phyloP scores from a whole-genome alignment of 2,888 invertebrate genomes.

The Dascillus cervinus region DNA sequence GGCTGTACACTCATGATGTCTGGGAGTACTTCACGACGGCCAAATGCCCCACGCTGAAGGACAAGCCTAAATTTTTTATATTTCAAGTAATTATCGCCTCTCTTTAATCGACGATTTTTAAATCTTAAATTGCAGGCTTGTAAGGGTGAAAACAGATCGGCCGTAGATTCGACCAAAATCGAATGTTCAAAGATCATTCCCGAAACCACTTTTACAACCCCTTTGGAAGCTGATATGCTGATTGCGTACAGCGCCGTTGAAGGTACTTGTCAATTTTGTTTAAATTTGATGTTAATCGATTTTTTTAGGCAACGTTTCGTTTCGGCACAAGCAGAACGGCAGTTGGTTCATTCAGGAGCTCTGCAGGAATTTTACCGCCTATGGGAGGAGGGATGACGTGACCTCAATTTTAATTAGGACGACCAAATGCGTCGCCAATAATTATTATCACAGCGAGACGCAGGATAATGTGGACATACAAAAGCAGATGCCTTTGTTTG shows the following conservation, averaged over 20 bases:
- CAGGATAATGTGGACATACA: constrained; percentile 6
- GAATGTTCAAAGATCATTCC: constrained; percentile 8
- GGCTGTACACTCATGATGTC: constrained; percentile 22
- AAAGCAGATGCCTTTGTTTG: constrained; percentile 34
- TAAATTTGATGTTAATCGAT: too few relatives aligned
- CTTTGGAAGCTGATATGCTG: constrained; percentile 7
- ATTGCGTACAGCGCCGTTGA: constrained; percentile 9
- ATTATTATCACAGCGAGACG: constrained; percentile 21
- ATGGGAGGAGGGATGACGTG: constrained; percentile 34
- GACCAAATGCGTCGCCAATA: constrained; percentile 32
- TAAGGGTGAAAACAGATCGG: constrained; percentile 22
- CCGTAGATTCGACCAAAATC: neutral
- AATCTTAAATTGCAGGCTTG: constrained; percentile 29
- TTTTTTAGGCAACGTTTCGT: constrained; percentile 5
- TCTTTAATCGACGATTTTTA: neutral
- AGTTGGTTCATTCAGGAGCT: constrained; percentile 38
- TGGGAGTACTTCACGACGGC: constrained; percentile 23
- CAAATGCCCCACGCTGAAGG: constrained; percentile 19
- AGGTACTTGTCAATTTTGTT: constrained; percentile 3
- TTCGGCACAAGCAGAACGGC: constrained; percentile 20
- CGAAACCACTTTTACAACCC: constrained; percentile 1
- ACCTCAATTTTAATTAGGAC: constrained; percentile 31
- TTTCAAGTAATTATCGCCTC: constrained; percentile 27
- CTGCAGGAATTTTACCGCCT: constrained; percentile 30
- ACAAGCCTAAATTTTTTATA: constrained; percentile 35